phyloP scores from a whole-genome alignment of 2,888 invertebrate genomes.

The Pheosia gnoma region DNA sequence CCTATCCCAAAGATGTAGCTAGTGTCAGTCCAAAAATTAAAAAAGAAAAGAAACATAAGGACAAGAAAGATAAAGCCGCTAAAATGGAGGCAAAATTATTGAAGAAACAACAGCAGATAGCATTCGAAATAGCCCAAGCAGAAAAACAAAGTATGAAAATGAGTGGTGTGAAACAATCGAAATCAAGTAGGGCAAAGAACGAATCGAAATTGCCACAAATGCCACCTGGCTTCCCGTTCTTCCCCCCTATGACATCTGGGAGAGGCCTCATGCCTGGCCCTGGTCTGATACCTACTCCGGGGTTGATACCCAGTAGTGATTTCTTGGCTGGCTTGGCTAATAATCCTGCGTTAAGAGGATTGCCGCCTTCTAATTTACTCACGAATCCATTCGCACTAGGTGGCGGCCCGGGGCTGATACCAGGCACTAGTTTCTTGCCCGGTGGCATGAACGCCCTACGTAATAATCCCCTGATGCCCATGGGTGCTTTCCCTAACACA shows the following conservation, averaged over 20 bases:
- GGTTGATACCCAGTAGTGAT: slow-evolving; percentile 76
- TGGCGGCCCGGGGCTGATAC: slow-evolving; percentile 86
- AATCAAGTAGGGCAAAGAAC: slow-evolving; percentile 72
- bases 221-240: slow-evolving; percentile 76
- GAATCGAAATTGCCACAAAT: slow-evolving; percentile 70
- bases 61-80: slow-evolving; percentile 78
- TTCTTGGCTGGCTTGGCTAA: slow-evolving; percentile 73
- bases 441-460: slow-evolving; percentile 66
- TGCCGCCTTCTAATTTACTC: slow-evolving; percentile 69
- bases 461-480: slow-evolving; percentile 79
- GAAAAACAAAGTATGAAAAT: slow-evolving; percentile 70
- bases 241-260: slow-evolving; percentile 74
- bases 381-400: slow-evolving; percentile 81
- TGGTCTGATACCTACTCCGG: slow-evolving; percentile 75
- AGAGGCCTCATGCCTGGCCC: slow-evolving; percentile 84
- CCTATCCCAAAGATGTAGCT: slow-evolving; percentile 81
- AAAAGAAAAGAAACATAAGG: slow-evolving; percentile 84
- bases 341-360: slow-evolving; percentile 75
- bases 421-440: slow-evolving; percentile 76
- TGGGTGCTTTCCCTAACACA: slow-evolving; percentile 83
- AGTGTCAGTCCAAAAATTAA: slow-evolving; percentile 83
- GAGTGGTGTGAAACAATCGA: slow-evolving; percentile 61
- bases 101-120: slow-evolving; percentile 75
- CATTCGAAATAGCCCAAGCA: slow-evolving; percentile 69
- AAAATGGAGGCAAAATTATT: slow-evolving; percentile 76